Evolutionary conservation across 2,888 invertebrate genomes (phyloP).

Genomic region (Lasioglossum marginatum): DNA sequence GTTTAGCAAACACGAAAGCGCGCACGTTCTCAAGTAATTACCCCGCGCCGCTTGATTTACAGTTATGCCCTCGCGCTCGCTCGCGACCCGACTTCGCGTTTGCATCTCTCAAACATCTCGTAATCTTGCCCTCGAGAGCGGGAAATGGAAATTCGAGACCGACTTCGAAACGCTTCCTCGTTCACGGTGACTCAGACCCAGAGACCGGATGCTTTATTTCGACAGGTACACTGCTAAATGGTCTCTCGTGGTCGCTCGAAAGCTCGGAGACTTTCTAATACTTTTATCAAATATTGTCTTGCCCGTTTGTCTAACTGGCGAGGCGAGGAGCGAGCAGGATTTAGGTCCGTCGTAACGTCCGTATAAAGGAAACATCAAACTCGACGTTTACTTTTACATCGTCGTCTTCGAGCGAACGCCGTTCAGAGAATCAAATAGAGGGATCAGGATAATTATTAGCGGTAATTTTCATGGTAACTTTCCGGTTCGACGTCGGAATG

Average conservation of each 20-base stretch:
- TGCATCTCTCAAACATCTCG: conserved; percentile 45
- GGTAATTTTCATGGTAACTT: not conserved
- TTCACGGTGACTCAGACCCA: not conserved
- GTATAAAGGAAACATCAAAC: conserved; percentile 28
- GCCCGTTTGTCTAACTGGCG: not conserved
- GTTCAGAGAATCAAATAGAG: not conserved
- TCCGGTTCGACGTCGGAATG: not conserved
- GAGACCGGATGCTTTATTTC: not conserved
- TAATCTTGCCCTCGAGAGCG: conserved; percentile 23
- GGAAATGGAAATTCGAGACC: conserved; percentile 28
- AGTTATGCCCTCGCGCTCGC: conserved; percentile 24
- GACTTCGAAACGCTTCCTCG: conserved; percentile 3
- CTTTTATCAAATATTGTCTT: not conserved
- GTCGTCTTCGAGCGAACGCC: not conserved
- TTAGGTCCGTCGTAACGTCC: conserved; percentile 14
- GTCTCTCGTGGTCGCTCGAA: not conserved
- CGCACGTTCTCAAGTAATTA: conserved; percentile 59
- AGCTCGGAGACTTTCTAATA: conserved; percentile 1
- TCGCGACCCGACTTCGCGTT: conserved; percentile 9
- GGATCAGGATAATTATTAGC: not conserved
- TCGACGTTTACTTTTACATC: conserved; percentile 13
- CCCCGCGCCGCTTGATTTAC: conserved; percentile 44
- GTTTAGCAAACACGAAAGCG: conserved; percentile 59
- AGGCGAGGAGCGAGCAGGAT: not conserved
- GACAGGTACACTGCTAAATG: conserved; percentile 3